Base-by-base conservation (phyloP, 2,888 invertebrate species). In the Scaptomyza parva region DNA sequence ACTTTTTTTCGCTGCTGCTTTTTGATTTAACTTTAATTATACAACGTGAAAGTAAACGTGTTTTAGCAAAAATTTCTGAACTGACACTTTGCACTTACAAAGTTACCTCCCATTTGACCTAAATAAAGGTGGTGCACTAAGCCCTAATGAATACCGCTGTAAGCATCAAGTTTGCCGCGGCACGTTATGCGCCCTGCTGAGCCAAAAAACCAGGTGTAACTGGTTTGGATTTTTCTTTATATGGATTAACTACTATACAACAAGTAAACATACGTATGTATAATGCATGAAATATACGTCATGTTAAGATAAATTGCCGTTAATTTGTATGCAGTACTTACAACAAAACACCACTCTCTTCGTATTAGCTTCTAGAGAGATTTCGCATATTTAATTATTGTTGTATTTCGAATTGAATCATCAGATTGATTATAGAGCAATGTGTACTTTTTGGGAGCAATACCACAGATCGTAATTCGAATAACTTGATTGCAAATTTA, bases 401-500 rank as follows among this genome's bases (percentile, higher is more conserved):
- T 43, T 22, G 2, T 9, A 43, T 24, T 11, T 22, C 11, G 9
- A 54, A 45, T 33, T 60, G 47, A 73, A 60, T 72, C 67, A 57
- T 57, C 50, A 18, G 52, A 35, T 53, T 22, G 39, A 59, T 62
- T 30, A 41, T 28, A 54, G 24, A 20, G 20, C 2, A 51, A 12
- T 52, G 35, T 65, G 30, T 39, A 39, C 59, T 64, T 66, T 64
- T 64, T 66, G 59, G 51, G 20, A 70, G 55, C 50, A 66, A 48
- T 30, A n/a, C 26, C 55, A 57, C 52, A 47, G 67, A 20, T 73
- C 70, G 64, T 69, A 76, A 76, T 76, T 76, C 63, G 66, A 78
- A 78, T 75, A 67, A 69, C 65, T 82, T 79, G 43, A 78, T 80
- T 67, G 73, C 66, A 82, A 79, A 80, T 67, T 63, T 60, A 77